Evolutionary conservation across 2,113 vertebrate species (phyloP), one percentile per base, ranked within the genome.

Genomic region (Hucho hucho): DNA sequence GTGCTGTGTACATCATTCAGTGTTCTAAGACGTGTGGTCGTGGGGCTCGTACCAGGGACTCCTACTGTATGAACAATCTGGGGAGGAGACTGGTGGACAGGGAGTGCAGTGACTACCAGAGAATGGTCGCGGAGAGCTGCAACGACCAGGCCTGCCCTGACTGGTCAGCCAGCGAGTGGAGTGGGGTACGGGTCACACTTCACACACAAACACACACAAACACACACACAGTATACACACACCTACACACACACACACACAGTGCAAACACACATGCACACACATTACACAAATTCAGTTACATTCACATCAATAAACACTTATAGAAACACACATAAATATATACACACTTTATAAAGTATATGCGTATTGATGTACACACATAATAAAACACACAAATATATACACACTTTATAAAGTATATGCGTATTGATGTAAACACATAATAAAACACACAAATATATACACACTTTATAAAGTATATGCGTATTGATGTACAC

Each of bases 111-210:
- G 92, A 93, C 16, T 78, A 94, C 86, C 92, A 93, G 69, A 92
- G 89, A 61, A 64, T 90, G 70, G 76, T 92, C 20, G 88, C 87
- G 0, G 93, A 97, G 84, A 87, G 64, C 47, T 98, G 97, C 87
- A 94, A 93, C 53, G 95, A 96, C 32, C 93, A 95, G 81, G 87
- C 90, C 5, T 99, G 97, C 87, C 97, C 97, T 4, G 89, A 85
- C 53, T 99, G 97, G 97, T 93, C 83, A 0, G 75, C 92, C 82
- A 95, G 94, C 84, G 95, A 96, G 74, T 99, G 97, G 97, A 97
- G 95, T 0, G 95, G 98, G 95, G 97, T 98, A 93, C 89, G 84
- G 64, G 25, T 26, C 64, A 47, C 20, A 22, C 22, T 64, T n/a
- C 49, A 49, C 37, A 68, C 69, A 74, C 9, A 20, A 46, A 59